Base-by-base conservation (phyloP, 2,888 invertebrate species). In the Epirrhoe tristata region DNA sequence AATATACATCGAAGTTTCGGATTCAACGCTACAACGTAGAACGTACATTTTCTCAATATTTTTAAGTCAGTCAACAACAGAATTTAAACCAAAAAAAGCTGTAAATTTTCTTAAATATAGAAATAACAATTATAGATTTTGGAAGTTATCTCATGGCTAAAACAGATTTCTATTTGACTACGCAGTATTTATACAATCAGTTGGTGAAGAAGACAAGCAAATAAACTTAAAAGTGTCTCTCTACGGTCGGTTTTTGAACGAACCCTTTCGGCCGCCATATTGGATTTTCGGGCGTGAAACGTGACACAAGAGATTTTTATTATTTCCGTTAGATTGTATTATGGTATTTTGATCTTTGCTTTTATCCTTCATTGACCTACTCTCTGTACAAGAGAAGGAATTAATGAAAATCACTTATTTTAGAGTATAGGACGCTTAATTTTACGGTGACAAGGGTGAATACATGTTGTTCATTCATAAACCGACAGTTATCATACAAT, bases 171-270 rank as follows among this genome's bases (percentile, higher is more conserved):
- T 14, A 24, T 14, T 12, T 54, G 55, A n/a, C 14, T 34, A 57
- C 14, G 48, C 24, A 8, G 5, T 24, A 24, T n/a, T 31, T 34
- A n/a, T n/a, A 17, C n/a, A 16, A 48, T 34, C 51, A 58, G 51
- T 24, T 57, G 46, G 16, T 57, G 51, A 16, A 6, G 57, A 32
- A 51, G 7, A 39, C 86, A 88, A 81, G 88, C 90, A 85, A 89
- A 85, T 69, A 83, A 84, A 81, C 17, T 75, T 84, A 81, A 85
- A 87, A 90, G 88, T 89, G 81, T 82, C 80, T 58, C 31, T 16
- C 75, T 74, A 71, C 69, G 72, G 71, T 73, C 85, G 82, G 81
- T 85, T 86, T 84, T 77, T 79, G 81, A 88, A 89, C 82, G 80
- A 81, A 73, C 74, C 74, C 57, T 55, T 53, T 58, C 43, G 65